Percentiles rank a stretch among this genome's conserved stretches.
These are phyloP conservation scores for Tortrix viridana DNA, from an alignment of 2,888 invertebrate species.

Conservation along the genomic window DNA sequence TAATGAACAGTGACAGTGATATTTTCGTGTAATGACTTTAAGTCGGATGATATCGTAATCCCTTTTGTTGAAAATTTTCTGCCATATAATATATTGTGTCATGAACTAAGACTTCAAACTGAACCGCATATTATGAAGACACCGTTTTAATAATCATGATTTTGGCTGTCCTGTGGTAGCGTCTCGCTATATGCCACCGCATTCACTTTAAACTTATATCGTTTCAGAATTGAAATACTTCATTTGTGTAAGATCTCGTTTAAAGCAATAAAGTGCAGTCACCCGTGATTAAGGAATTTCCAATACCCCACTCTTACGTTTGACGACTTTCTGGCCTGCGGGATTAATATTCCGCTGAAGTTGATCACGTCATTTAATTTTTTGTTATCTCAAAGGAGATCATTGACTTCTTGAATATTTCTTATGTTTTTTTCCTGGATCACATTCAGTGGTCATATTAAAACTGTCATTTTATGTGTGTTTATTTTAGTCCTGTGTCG, in stretches of 20 bases:
- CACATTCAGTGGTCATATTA: conserved; percentile 15
- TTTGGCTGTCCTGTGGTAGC: conserved; percentile 3
- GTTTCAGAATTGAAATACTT: conserved; percentile 28
- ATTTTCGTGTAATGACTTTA: conserved; percentile 2
- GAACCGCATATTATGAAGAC: neutral
- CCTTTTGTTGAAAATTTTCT: conserved; percentile 13
- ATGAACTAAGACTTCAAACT: neutral
- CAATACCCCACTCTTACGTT: conserved; percentile 41
- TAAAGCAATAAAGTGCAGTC: conserved; percentile 40
- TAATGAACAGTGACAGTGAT: neutral
- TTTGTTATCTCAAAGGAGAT: conserved; percentile 26
- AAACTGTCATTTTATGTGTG: conserved; percentile 31
- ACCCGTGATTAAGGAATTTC: conserved; percentile 47
- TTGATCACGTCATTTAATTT: conserved; percentile 9
- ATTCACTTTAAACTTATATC: conserved; percentile 2
- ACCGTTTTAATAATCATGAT: neutral
- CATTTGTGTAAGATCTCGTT: conserved; percentile 28
- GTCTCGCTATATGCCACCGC: neutral
- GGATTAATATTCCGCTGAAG: conserved; percentile 41
- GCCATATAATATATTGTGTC: neutral
- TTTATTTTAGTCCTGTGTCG: conserved; percentile 22
- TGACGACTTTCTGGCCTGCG: conserved; percentile 42
- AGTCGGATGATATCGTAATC: conserved; percentile 11
- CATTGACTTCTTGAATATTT: conserved; percentile 23
- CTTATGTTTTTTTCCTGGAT: conserved; percentile 11